Base-by-base conservation (phyloP, 2,888 invertebrate genomes). In the Acanthosepion lycidas region DNA sequence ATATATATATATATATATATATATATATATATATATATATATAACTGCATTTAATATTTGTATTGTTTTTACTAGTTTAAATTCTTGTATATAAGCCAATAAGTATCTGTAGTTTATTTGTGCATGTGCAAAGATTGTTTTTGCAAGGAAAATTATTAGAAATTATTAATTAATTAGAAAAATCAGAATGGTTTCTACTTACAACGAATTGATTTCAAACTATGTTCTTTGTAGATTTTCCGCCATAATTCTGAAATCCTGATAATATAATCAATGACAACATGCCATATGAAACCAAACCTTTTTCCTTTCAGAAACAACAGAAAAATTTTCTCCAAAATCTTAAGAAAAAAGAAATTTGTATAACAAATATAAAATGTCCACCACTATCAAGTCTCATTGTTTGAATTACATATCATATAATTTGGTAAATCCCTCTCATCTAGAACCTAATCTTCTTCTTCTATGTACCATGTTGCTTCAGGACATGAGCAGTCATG, bases 201-300 rank as follows among this genome's bases (percentile, higher is more conserved):
- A 78, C 78, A 78, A n/a, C 78, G 78, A 78, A 78, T 78, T n/a
- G 78, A 78, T 78, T 78, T 78, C 78, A n/a, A 78, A 78, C 33
- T n/a, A 78, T 78, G 78, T 78, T 78, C 15, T 78, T n/a, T 78
- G n/a, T 15, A 78, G n/a, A n/a, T 78, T 78, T 78, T 78, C 15
- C 78, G 15, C 78, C 0, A 78, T 12, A 78, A n/a, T 12, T 3
- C 33, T 5, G 5, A 78, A n/a, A 78, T n/a, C n/a, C 5, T 20
- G 0, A 59, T n/a, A 78, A n/a, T 78, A n/a, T 18, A n/a, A 78
- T 78, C 0, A n/a, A 28, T n/a, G 78, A n/a, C 78, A n/a, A 9
- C 12, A 78, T 78, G 28, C n/a, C 78, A 78, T n/a, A 78, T 78
- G 0, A 8, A 78, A 78, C 28, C n/a, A 26, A 20, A 28, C 26